Conservation (phyloP, 1,140 invertebrate species). For the Saccostrea cuccullata region DNA sequence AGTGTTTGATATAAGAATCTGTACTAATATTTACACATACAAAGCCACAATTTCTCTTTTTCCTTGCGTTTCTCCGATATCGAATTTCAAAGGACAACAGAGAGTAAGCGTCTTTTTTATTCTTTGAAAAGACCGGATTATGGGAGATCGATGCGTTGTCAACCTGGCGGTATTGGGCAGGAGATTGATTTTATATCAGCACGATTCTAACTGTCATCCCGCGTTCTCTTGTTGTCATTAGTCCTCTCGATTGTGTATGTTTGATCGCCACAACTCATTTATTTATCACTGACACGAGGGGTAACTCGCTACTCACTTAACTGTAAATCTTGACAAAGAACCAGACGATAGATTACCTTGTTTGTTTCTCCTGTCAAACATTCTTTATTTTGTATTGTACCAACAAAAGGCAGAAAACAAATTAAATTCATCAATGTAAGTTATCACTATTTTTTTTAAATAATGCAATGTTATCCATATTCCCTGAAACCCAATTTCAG, state of each 20-base stretch:
- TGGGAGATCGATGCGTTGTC: conserved; percentile 31
- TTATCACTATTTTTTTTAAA: no score
- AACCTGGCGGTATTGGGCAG: neutral
- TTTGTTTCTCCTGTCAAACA: no score
- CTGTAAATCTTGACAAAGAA: neutral
- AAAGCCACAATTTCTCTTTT: neutral
- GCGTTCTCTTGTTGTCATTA: neutral
- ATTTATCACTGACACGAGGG: neutral
- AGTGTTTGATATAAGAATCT: neutral
- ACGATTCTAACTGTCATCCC: conserved; percentile 32
- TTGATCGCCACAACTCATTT: neutral
- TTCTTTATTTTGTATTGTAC: no score
- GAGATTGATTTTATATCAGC: conserved; percentile 30
- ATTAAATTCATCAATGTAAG: no score
- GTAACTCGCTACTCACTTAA: neutral
- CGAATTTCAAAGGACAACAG: neutral
- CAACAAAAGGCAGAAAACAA: no score
- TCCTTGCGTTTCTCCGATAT: neutral
- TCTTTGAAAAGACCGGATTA: conserved; percentile 12
- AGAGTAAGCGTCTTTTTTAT: neutral
- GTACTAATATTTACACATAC: neutral
- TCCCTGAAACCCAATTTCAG: no score
- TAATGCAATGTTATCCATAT: no score
- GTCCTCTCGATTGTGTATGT: neutral
- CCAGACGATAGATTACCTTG: neutral